These are phyloP conservation scores for Globodera rostochiensis DNA, from an alignment of 1,140 invertebrate species.

Conservation along the genomic window DNA sequence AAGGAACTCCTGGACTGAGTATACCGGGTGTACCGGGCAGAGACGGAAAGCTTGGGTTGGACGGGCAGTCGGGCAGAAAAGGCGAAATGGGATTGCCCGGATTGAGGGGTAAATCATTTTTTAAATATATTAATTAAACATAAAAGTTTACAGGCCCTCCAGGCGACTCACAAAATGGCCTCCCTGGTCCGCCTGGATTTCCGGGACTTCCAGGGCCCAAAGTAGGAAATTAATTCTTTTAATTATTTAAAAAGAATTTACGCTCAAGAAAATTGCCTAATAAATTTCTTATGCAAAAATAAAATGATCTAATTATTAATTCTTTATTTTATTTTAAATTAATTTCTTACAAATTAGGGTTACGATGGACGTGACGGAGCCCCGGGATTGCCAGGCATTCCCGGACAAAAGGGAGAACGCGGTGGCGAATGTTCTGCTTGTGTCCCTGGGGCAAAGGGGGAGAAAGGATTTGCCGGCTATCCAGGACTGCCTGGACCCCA, in stretches of 20 bases:
- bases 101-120: constrained; percentile 45
- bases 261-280: no score
- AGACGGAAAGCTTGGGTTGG: constrained; percentile 62
- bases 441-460: constrained; percentile 64
- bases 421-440: constrained; percentile 64
- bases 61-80: constrained; percentile 62
- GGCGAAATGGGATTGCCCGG: constrained; percentile 62
- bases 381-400: constrained; percentile 59
- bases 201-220: constrained; percentile 58
- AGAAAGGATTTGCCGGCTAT: constrained; percentile 59
- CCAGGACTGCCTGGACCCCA: constrained; percentile 64
- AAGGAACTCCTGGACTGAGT: constrained; percentile 60
- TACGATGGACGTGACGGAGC: constrained; percentile 64
- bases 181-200: constrained; percentile 62
- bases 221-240: constrained; percentile 16
- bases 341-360: constrained; percentile 11
- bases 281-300: no score
- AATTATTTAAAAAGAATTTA: no score
- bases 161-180: constrained; percentile 63
- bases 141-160: constrained; percentile 51
- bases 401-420: constrained; percentile 51
- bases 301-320: no score
- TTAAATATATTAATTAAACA: background rate
- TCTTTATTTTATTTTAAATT: background rate
- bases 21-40: constrained; percentile 65